These are phyloP conservation scores for Eudemis profundana DNA, from an alignment of 2,888 invertebrate genomes.

Conservation along the genomic window DNA sequence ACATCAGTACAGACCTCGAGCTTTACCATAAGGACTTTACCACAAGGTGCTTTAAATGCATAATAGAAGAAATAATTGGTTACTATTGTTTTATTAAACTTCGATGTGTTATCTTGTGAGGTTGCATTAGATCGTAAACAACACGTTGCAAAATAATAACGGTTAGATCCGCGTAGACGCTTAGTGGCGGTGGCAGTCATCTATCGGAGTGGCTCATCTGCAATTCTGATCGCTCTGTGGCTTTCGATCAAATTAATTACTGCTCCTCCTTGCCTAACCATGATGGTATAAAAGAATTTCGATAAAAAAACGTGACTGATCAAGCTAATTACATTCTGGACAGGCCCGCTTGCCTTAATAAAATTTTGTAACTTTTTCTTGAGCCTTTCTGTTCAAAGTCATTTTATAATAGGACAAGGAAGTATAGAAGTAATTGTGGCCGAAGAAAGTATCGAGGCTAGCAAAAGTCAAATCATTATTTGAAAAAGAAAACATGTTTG, in stretches of 20 bases:
- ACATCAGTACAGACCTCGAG: too few relatives aligned
- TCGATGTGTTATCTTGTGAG: background rate
- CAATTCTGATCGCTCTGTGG: slow-evolving; percentile 72
- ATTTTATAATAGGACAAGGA: slow-evolving; percentile 29
- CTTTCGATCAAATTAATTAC: slow-evolving; percentile 77
- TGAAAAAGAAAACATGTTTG: too few relatives aligned
- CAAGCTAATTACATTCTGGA: slow-evolving; percentile 49
- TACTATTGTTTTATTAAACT: too few relatives aligned
- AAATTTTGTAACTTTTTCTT: slow-evolving; percentile 39
- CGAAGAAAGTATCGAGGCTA: too few relatives aligned
- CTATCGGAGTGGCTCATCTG: slow-evolving; percentile 61
- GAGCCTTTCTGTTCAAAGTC: slow-evolving; percentile 30
- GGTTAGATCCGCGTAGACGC: slow-evolving; percentile 22
- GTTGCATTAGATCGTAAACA: too few relatives aligned
- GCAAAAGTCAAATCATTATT: too few relatives aligned
- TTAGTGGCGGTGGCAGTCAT: slow-evolving; percentile 46
- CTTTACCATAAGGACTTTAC: too few relatives aligned
- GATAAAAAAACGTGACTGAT: slow-evolving; percentile 54
- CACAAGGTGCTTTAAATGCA: too few relatives aligned
- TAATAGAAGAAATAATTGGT: too few relatives aligned
- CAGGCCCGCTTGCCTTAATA: slow-evolving; percentile 41
- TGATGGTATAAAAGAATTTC: slow-evolving; percentile 62
- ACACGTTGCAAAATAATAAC: slow-evolving; percentile 14
- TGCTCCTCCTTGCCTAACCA: slow-evolving; percentile 60
- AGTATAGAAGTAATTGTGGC: too few relatives aligned